These are phyloP conservation scores for Porphyrio hochstetteri DNA, from an alignment of 2,113 vertebrate genomes.

Conservation along the genomic window DNA sequence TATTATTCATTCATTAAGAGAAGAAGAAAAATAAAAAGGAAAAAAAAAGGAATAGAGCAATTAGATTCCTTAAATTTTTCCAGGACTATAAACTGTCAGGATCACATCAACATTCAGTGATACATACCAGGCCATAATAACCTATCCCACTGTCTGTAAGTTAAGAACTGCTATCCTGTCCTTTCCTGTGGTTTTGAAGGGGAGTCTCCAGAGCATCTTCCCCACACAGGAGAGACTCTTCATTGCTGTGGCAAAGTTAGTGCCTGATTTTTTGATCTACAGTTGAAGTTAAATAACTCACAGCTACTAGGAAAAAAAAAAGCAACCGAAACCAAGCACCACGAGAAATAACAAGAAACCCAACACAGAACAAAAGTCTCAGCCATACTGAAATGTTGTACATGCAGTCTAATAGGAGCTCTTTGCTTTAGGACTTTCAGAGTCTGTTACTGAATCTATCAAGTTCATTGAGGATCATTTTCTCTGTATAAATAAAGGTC, in stretches of 20 bases:
- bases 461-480: background rate
- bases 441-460: background rate
- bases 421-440: background rate
- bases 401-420: fast-evolving
- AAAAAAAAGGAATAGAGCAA: background rate
- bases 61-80: background rate
- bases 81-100: background rate
- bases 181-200: background rate
- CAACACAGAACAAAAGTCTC: background rate
- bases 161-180: background rate
- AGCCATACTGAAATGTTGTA: background rate
- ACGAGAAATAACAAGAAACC: too few relatives aligned
- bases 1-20: background rate
- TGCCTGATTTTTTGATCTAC: background rate
- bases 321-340: too few relatives aligned
- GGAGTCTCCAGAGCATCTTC: background rate
- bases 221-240: background rate
- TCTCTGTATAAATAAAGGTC: background rate
- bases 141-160: fast-evolving
- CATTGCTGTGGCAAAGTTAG: background rate
- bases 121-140: background rate
- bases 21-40: background rate
- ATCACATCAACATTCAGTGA: background rate
- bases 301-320: background rate
- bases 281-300: background rate